Evolutionary conservation across 2,113 vertebrate species (phyloP), one percentile per base, ranked within the genome.

Genomic region (Syngnathus floridae): DNA sequence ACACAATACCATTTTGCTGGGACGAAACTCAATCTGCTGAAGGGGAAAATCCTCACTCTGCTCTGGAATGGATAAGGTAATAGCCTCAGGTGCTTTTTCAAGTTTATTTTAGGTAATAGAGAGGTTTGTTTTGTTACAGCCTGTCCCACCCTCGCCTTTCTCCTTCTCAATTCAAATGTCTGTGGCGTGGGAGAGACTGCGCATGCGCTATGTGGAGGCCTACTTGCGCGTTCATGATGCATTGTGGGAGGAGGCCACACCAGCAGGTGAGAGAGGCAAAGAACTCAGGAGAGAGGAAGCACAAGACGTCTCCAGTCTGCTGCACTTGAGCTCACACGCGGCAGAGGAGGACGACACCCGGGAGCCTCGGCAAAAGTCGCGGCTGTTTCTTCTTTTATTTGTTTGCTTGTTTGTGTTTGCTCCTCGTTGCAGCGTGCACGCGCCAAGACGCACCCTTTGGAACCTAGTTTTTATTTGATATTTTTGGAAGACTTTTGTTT

Each of bases 91-190:
- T 90, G 81, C 86, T 14, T 94, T 94, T 92, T 93, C 92, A 90
- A 85, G 92, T 92, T 94, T 93, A 93, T 95, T 95, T 92, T 92
- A 90, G 92, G 92, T 81, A 90, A 93, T 92, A 92, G 89, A 92
- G 91, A 91, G 88, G 83, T 86, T 84, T 93, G 91, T 92, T 94
- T 94, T 93, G 92, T 92, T 91, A 90, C 80, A 12, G 81, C 65
- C 83, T 52, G 83, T 86, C 89, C 90, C 77, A 79, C 90, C 90
- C 83, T 79, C 74, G 86, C 66, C 49, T 64, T 51, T 26, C 62
- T 26, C 86, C 71, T 72, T 60, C 62, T 26, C 86, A 72, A 73
- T 60, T 69, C 71, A 70, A 83, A 71, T 77, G 73, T 74, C 79
- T 14, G 54, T 26, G 66, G 64, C 64, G 74, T 71, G 57, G 74